A percentile compares a stretch with the other conserved stretches of the same genome.
These are phyloP conservation scores for Geothlypis trichas DNA, from an alignment of 2,113 vertebrate genomes.

Conservation along the genomic window DNA sequence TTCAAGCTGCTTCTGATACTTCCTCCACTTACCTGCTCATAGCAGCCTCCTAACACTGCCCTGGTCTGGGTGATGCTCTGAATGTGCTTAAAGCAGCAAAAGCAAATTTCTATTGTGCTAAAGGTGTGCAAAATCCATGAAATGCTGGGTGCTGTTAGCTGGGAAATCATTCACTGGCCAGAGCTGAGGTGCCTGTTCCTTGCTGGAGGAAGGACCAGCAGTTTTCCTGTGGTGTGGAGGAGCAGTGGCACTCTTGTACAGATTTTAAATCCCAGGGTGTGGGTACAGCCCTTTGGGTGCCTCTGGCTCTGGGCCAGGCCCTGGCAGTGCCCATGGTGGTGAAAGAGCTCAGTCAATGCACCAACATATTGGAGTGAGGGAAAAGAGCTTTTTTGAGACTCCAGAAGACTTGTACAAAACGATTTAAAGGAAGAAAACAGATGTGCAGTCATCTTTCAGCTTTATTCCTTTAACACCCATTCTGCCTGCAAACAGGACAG, in stretches of 20 bases:
- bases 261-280: not conserved
- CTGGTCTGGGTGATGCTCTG: not conserved
- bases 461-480: not conserved
- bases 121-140: not conserved
- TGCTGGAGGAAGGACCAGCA: not conserved
- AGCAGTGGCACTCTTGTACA: not conserved
- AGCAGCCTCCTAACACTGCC: not conserved
- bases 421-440: not conserved
- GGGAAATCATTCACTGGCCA: not conserved
- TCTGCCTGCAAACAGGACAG: not conserved
- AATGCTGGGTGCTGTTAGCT: not conserved
- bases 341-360: not conserved
- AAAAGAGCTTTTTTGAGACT: not conserved
- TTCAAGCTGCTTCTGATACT: not conserved
- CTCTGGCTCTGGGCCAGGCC: not conserved
- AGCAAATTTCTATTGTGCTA: not conserved
- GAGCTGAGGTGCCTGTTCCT: not conserved
- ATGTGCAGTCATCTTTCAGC: not conserved
- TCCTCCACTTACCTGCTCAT: not conserved
- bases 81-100: not conserved
- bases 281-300: not conserved
- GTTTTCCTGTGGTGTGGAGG: not conserved
- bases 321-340: not conserved
- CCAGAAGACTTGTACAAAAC: not conserved
- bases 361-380: rapidly evolving